Evolutionary conservation across 2,888 invertebrate genomes (phyloP).

Genomic region (Pheosia gnoma): DNA sequence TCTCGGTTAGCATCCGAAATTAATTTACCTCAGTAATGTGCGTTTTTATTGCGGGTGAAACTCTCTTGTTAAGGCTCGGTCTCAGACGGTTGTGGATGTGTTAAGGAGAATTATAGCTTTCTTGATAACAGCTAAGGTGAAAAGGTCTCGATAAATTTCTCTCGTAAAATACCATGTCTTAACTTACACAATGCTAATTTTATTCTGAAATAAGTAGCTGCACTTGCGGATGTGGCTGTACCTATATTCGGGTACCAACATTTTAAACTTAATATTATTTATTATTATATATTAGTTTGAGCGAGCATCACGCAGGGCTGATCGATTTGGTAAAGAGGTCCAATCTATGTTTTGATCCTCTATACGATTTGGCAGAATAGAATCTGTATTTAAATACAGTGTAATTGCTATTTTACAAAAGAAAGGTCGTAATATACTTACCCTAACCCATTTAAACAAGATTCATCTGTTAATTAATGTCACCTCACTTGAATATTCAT

Average conservation of each 20-base stretch:
- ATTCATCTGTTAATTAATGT: conserved; percentile 22
- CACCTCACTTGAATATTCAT: conserved; percentile 32
- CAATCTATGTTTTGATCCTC: no score
- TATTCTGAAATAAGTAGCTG: no score
- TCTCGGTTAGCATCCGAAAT: conserved; percentile 24
- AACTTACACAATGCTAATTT: no score
- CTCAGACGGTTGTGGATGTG: not conserved
- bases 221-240: no score
- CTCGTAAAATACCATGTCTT: not conserved
- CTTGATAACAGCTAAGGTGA: not conserved
- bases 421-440: not conserved
- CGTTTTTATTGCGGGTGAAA: conserved; percentile 5
- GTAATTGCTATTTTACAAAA: not conserved
- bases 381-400: not conserved
- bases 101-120: not conserved
- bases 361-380: no score
- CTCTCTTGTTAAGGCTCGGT: not conserved
- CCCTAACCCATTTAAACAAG: conserved; percentile 6
- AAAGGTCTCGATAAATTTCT: not conserved
- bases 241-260: no score
- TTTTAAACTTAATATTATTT: no score
- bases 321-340: no score
- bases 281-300: no score
- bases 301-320: no score
- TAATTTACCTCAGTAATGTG: conserved; percentile 20